These are phyloP conservation scores for Eucidaris tribuloides DNA, from an alignment of 35 echinoderm and acorn worm species.

Conservation along the genomic window DNA sequence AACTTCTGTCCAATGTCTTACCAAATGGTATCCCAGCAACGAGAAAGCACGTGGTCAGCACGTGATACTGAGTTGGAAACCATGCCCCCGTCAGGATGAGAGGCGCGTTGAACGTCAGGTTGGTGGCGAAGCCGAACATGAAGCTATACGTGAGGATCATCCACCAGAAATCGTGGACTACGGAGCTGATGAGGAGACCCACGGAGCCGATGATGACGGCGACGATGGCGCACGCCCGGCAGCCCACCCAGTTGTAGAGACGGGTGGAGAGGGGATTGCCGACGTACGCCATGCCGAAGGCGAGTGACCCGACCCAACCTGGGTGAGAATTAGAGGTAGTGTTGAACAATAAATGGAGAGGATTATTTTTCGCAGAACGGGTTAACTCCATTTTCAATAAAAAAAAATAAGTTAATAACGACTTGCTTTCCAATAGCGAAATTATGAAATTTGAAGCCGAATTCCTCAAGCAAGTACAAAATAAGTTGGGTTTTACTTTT, in stretches of 20 bases:
- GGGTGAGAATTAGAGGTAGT: too few species aligned
- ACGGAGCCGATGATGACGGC: slow-evolving; percentile 65
- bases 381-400: too few species aligned
- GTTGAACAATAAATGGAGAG: too few species aligned
- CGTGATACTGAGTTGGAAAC: slow-evolving; percentile 80
- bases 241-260: slow-evolving; percentile 72
- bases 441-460: too few species aligned
- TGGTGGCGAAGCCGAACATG: slow-evolving; percentile 90
- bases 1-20: slow-evolving; percentile 53
- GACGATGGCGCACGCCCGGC: slow-evolving; percentile 48
- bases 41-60: slow-evolving; percentile 71
- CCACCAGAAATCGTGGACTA: slow-evolving; percentile 66
- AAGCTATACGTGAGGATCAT: slow-evolving; percentile 91
- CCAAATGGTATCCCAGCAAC: slow-evolving; percentile 97
- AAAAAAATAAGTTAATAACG: too few species aligned
- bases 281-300: slow-evolving; percentile 92
- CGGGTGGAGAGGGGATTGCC: slow-evolving; percentile 81
- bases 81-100: slow-evolving; percentile 80
- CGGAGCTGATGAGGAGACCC: slow-evolving; percentile 72
- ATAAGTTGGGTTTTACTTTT: too few species aligned
- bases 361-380: too few species aligned
- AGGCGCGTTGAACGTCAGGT: slow-evolving; percentile 90
- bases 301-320: slow-evolving; percentile 96
- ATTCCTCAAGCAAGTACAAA: too few species aligned
- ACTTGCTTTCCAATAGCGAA: too few species aligned